A percentile compares a stretch with the other conserved stretches of the same genome.
Conservation (phyloP, 2,113 vertebrate genomes). For the Psilopsiagon aymara region DNA sequence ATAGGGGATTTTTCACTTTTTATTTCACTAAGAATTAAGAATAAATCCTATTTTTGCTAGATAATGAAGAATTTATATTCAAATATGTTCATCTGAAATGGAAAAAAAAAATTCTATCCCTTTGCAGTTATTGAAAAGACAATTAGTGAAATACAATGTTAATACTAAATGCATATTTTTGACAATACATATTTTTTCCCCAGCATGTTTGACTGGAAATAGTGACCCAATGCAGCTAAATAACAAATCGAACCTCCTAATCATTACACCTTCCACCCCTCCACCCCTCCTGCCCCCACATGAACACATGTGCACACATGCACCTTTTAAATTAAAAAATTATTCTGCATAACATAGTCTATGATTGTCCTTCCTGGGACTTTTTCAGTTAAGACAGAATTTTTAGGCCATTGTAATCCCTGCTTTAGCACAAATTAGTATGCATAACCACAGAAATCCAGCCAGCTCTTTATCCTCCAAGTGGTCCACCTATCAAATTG, state of each 20-base stretch:
- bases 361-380: neutral
- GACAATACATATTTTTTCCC: neutral
- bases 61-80: neutral
- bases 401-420: neutral
- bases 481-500: too few relatives aligned
- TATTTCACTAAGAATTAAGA: neutral
- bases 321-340: neutral
- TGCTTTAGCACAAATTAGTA: neutral
- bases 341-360: neutral
- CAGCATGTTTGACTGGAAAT: neutral
- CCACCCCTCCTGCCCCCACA: neutral
- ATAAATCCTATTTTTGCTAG: neutral
- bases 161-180: neutral
- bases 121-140: neutral
- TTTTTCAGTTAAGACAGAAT: neutral
- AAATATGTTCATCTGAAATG: neutral
- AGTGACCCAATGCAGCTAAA: neutral
- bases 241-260: neutral
- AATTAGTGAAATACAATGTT: neutral
- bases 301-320: accelerated
- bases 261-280: neutral
- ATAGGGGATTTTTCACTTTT: neutral
- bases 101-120: neutral
- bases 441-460: neutral
- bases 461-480: too few relatives aligned